These are phyloP conservation scores for Laticauda colubrina DNA, from an alignment of 2,113 vertebrate species.

Conservation along the genomic window DNA sequence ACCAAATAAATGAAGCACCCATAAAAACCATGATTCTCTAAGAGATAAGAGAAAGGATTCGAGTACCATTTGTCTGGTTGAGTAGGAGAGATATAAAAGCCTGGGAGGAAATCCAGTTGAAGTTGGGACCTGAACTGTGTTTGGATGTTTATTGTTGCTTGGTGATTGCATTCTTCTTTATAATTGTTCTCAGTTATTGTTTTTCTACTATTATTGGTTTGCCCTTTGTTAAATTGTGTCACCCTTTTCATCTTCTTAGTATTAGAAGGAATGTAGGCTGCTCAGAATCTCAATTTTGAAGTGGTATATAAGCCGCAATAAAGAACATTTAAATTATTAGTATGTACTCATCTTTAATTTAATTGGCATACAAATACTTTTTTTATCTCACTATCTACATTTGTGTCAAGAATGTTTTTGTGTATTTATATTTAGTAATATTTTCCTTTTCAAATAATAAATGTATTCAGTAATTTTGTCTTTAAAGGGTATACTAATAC, in stretches of 20 bases:
- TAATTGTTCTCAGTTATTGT: background rate
- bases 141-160: background rate
- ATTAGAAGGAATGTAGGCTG: background rate
- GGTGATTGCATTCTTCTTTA: background rate
- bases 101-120: background rate
- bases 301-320: background rate
- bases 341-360: background rate
- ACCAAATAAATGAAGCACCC: background rate
- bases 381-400: background rate
- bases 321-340: background rate
- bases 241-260: background rate
- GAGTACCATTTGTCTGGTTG: background rate
- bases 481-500: conserved; percentile 37
- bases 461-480: conserved; percentile 24
- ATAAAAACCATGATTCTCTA: background rate
- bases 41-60: background rate
- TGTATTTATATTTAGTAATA: background rate
- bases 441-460: conserved; percentile 22
- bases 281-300: background rate
- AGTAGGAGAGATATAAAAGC: background rate
- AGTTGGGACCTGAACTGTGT: background rate
- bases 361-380: background rate
- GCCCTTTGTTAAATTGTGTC: background rate
- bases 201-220: background rate
- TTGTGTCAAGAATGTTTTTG: background rate